A percentile compares a stretch with the other conserved stretches of the same genome.
Conservation (phyloP, 2,888 invertebrate genomes). For the Epsilonema sp. region DNA sequence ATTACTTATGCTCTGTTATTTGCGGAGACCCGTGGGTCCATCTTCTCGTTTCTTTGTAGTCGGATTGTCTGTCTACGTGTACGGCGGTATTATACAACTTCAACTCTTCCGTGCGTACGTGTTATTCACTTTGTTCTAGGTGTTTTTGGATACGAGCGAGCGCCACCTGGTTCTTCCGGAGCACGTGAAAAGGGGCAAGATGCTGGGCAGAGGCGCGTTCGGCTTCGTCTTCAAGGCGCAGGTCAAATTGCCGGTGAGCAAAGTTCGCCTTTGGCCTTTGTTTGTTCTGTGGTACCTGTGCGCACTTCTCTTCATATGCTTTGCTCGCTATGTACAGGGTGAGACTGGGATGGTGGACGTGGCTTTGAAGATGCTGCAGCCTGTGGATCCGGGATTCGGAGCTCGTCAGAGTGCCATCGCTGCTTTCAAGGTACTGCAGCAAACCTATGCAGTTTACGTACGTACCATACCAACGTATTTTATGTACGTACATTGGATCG, state of each 20-base stretch:
- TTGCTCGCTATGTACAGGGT: not conserved
- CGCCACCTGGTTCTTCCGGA: slow-evolving; percentile 59
- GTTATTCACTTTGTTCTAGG: slow-evolving; percentile 21
- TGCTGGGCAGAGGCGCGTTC: slow-evolving; percentile 84
- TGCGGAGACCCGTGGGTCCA: too few species aligned
- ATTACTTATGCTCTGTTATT: too few species aligned
- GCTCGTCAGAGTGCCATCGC: slow-evolving; percentile 45
- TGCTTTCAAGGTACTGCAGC: slow-evolving; percentile 37
- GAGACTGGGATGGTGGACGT: slow-evolving; percentile 39
- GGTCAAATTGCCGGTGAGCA: slow-evolving; percentile 31
- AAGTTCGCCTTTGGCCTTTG: not conserved
- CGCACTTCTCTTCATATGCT: not conserved
- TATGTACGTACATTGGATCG: too few species aligned
- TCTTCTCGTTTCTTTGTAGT: too few species aligned
- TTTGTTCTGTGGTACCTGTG: not conserved
- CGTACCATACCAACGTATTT: too few species aligned
- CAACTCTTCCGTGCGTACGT: too few species aligned
- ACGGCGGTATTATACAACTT: too few species aligned
- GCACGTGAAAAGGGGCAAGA: slow-evolving; percentile 46
- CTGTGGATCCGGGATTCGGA: slow-evolving; percentile 60
- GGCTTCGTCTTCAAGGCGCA: slow-evolving; percentile 75
- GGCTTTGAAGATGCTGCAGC: slow-evolving; percentile 86
- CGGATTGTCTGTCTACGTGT: too few species aligned
- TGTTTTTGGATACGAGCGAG: slow-evolving; percentile 69
- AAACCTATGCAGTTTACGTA: not conserved